Base-by-base conservation (phyloP, 2,888 invertebrate species). In the Nomada lathburiana region DNA sequence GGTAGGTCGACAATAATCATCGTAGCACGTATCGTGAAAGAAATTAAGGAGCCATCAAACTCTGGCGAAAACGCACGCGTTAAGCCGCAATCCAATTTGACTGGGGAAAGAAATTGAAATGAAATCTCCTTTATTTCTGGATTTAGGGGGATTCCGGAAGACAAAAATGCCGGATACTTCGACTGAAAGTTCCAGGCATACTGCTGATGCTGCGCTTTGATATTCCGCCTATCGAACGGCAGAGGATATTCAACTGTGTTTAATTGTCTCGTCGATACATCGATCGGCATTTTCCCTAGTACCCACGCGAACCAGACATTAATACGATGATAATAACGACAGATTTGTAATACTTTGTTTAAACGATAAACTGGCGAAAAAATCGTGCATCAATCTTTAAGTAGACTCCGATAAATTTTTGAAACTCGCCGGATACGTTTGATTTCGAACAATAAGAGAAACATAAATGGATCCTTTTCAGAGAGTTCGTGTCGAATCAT, bases 111-210 rank as follows among this genome's bases (percentile, higher is more conserved):
- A 68, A 80, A 80, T 77, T 68, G 78, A 77, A 68, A 80, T 59
- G 68, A 55, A 50, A 62, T 52, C 62, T 68, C 62, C 67, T 77
- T 77, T 77, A 76, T 77, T 78, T 74, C 55, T 52, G 68, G 75
- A 50, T 68, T 74, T 52, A 57, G n/a, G 36, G 53, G 68, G 63
- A 68, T 52, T 26, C 67, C 16, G 10, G 36, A 63, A 68, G 74
- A 63, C 50, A 55, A 69, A 78, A 74, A 57, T 57, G 18, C 42
- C 26, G 36, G 47, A 65, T 50, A 18, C 63, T 26, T 16, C 10
- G 29, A 18, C 11, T 10, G 26, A 64, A 74, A 52, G 50, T 78
- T 65, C 13, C n/a, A 26, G 26, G 44, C 20, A 11, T 1, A 36
- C 23, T 26, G 68, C 74, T 74, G 78, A 73, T 73, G 63, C 53